phyloP scores from a whole-genome alignment of 2,888 invertebrate genomes.

The Troilus luridus region DNA sequence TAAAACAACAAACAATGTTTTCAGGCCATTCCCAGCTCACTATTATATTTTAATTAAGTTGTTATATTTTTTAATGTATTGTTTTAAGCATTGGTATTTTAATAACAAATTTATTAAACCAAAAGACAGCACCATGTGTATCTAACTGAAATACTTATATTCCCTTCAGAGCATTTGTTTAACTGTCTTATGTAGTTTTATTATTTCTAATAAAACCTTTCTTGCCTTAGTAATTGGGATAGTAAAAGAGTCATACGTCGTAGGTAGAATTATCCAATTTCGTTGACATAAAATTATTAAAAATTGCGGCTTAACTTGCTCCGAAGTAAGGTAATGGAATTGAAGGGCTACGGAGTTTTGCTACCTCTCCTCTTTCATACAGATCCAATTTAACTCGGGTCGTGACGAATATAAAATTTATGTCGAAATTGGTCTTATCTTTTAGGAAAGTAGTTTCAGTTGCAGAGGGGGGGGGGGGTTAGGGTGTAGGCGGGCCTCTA shows the following conservation, averaged over 20 bases:
- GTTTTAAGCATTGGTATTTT: no score
- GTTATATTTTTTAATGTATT: no score
- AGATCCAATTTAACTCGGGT: neutral
- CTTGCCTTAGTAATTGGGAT: neutral
- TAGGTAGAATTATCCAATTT: neutral
- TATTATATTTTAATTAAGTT: no score
- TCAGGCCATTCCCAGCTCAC: no score
- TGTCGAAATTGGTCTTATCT: neutral
- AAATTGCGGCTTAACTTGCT: neutral
- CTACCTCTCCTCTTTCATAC: neutral
- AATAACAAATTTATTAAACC: no score
- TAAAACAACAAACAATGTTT: no score
- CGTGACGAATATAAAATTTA: conserved; percentile 12
- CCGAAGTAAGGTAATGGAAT: neutral
- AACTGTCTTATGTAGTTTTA: no score
- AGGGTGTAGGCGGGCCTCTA: neutral
- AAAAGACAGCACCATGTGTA: no score
- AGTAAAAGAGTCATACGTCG: neutral
- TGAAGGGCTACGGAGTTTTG: neutral
- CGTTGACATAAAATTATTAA: neutral
- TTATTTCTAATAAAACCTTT: neutral
- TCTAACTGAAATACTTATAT: no score
- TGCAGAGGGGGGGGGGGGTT: neutral
- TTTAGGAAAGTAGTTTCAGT: neutral
- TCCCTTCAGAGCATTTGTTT: no score